Evolutionary conservation across 2,888 invertebrate genomes (phyloP), one percentile per base, ranked within the genome.

Genomic region (Lasioglossum morio): DNA sequence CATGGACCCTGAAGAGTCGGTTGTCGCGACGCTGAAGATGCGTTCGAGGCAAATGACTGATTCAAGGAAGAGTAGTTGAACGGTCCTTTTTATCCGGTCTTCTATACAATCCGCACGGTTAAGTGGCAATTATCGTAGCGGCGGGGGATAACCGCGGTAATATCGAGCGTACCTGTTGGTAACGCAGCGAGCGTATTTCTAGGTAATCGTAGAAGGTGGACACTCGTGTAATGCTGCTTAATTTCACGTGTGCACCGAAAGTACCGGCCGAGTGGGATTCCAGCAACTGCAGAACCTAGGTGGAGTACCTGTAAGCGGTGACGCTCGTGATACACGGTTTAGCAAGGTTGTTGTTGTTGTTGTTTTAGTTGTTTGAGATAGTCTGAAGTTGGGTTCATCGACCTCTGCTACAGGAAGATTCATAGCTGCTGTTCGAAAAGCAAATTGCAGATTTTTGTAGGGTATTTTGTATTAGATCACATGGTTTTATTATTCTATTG

Each of bases 71-170:
- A 30, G 77, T 79, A 81, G 86, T 89, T 89, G 84, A 89, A 90
- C 75, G 81, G 76, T 85, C 72, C 83, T 88, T 87, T 88, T 91
- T 88, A 88, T 88, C 89, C 80, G 75, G 86, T 84, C 82, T 85
- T 84, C 72, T 81, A 81, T 80, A 82, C 79, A 78, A 82, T 87
- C 82, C 79, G n/a, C 57, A 82, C 85, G 87, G 76, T 77, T 79
- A 82, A 85, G 77, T 80, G 82, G 82, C 77, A 82, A 85, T 87
- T 82, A 79, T 72, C 72, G 72, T 74, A 63, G 75, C n/a, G 72
- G 57, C 69, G 40, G 23, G 66, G 70, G n/a, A 70, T 37, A 37
- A 70, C 34, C 80, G 46, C 75, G 80, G 76, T 70, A 76, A 83
- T 27, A 48, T 69, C 60, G 76, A 60, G 27, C 72, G 53, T 84